Evolutionary conservation across 2,888 invertebrate species (phyloP).

Genomic region (Argyresthia albistria): DNA sequence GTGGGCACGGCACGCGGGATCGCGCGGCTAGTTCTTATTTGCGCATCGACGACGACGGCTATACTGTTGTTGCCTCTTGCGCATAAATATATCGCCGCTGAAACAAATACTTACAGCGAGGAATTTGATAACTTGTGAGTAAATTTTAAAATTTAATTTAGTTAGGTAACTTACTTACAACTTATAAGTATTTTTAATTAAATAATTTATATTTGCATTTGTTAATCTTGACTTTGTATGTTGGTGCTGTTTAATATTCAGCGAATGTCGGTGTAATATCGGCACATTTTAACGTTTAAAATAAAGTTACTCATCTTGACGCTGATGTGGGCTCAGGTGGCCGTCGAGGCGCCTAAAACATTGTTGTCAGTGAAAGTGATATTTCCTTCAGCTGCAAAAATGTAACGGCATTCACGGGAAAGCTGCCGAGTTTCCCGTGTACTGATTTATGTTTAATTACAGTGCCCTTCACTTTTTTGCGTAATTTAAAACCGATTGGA

Average conservation of each 20-base stretch:
- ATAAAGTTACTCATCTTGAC: slow-evolving; percentile 29
- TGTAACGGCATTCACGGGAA: slow-evolving; percentile 36
- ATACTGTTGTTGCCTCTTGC: slow-evolving; percentile 20
- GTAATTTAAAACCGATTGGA: slow-evolving; percentile 36
- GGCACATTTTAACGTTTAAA: no score
- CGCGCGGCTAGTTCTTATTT: slow-evolving; percentile 42
- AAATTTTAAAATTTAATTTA: no score
- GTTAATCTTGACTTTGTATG: no score
- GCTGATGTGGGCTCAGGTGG: slow-evolving; percentile 44
- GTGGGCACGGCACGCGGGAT: slow-evolving; percentile 13
- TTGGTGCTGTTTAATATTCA: no score
- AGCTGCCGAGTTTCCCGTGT: slow-evolving; percentile 38
- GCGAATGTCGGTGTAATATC: no score
- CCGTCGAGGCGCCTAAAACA: slow-evolving; percentile 47
- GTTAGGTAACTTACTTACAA: no score
- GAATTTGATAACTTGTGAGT: no score
- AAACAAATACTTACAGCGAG: no score
- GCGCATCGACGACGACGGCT: slow-evolving; percentile 24
- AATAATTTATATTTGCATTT: no score
- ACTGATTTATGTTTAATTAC: slow-evolving; percentile 64
- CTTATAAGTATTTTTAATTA: no score
- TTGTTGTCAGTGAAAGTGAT: slow-evolving; percentile 54
- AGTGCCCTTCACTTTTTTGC: slow-evolving; percentile 46
- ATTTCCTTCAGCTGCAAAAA: slow-evolving; percentile 50
- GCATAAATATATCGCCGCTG: no score